These are phyloP conservation scores for Dromococcyx pavoninus DNA, from an alignment of 2,797 vertebrate genomes.

Conservation along the genomic window DNA sequence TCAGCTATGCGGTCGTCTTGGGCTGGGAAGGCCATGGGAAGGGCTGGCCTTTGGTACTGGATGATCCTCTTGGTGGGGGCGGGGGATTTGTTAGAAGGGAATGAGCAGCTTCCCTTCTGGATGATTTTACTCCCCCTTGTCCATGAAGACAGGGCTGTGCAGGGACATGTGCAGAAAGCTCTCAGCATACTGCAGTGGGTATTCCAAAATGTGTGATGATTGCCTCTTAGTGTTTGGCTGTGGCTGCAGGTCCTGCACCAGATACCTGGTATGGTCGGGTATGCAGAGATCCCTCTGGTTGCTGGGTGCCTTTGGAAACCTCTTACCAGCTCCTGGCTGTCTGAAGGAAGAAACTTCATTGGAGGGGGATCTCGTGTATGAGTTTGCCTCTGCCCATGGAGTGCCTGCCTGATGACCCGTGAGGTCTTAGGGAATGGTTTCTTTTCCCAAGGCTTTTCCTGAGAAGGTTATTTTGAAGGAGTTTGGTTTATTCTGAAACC, in stretches of 20 bases:
- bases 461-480: background rate
- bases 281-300: background rate
- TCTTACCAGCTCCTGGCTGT: background rate
- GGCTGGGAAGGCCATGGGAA: background rate
- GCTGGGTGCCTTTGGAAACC: background rate
- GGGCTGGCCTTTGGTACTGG: background rate
- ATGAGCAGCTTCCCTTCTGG: background rate
- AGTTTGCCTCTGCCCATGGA: background rate
- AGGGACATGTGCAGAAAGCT: background rate
- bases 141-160: background rate
- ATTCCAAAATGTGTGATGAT: background rate
- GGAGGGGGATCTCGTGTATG: background rate
- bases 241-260: background rate
- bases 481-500: background rate
- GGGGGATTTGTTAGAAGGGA: background rate
- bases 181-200: background rate
- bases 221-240: background rate
- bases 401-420: background rate
- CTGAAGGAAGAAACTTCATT: background rate
- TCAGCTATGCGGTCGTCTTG: background rate
- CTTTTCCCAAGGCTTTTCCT: background rate
- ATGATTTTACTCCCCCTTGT: background rate
- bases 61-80: background rate
- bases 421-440: background rate
- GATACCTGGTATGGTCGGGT: background rate